These are phyloP conservation scores for Takifugu ocellatus DNA, from an alignment of 2,797 vertebrate species.

Conservation along the genomic window DNA sequence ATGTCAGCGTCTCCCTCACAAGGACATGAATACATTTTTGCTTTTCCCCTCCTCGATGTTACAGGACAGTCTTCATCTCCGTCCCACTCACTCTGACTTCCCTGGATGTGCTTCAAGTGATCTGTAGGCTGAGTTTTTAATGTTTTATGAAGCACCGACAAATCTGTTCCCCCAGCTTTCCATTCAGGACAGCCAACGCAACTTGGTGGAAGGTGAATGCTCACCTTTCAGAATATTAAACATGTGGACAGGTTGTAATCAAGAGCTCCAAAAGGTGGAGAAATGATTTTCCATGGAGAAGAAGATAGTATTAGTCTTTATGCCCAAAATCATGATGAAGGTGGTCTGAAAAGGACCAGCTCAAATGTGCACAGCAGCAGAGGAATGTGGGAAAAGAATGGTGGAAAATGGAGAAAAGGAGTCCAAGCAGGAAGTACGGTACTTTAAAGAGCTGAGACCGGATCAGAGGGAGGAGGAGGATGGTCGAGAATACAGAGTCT, in stretches of 20 bases:
- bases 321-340: slow-evolving; percentile 33
- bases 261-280: slow-evolving; percentile 58
- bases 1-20: slow-evolving; percentile 17
- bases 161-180: slow-evolving; percentile 38
- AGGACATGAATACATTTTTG: slow-evolving; percentile 33
- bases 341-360: slow-evolving; percentile 31
- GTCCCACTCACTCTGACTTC: slow-evolving; percentile 9
- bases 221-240: slow-evolving; percentile 64
- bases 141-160: slow-evolving; percentile 64
- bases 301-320: slow-evolving; percentile 56
- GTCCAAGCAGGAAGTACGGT: too few species aligned
- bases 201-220: slow-evolving; percentile 31
- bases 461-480: too few species aligned
- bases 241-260: slow-evolving; percentile 50
- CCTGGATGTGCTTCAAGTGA: slow-evolving; percentile 40
- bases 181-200: slow-evolving; percentile 31
- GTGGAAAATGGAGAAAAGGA: slow-evolving; percentile 7
- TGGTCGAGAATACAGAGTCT: too few species aligned
- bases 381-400: slow-evolving; percentile 1
- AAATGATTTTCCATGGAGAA: slow-evolving; percentile 65
- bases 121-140: slow-evolving; percentile 54
- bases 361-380: slow-evolving; percentile 13
- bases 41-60: slow-evolving; percentile 22
- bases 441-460: too few species aligned
- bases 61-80: slow-evolving; percentile 14